These are phyloP conservation scores for Loxodonta africana DNA, from an alignment of 2,113 vertebrate species.

Conservation along the genomic window DNA sequence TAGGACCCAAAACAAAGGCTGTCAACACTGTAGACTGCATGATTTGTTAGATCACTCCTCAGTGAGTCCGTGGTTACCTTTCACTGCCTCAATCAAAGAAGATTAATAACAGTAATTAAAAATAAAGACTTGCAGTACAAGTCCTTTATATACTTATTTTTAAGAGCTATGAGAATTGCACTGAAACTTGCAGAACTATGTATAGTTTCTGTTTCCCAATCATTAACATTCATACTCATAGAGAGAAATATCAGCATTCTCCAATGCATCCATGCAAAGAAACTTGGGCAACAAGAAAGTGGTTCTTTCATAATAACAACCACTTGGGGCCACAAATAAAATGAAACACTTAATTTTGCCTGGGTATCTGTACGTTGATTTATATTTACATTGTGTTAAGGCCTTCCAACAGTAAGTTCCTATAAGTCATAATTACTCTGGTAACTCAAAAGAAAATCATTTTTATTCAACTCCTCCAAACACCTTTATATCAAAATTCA, in stretches of 20 bases:
- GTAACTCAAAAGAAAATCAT: background rate
- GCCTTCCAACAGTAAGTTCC: background rate
- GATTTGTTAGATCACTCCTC: constrained; percentile 39
- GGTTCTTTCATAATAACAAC: background rate
- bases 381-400: background rate
- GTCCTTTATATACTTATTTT: background rate
- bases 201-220: constrained; percentile 47
- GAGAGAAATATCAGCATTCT: constrained; percentile 27
- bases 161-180: constrained; percentile 42
- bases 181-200: constrained; percentile 24
- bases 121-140: background rate
- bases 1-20: constrained; percentile 44
- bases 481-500: background rate
- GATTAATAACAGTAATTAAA: constrained; percentile 73
- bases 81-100: constrained; percentile 47
- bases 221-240: constrained; percentile 36
- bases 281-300: constrained; percentile 4
- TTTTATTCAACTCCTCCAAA: background rate
- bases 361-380: background rate
- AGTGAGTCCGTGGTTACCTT: constrained; percentile 63
- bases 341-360: background rate
- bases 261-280: background rate
- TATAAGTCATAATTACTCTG: background rate
- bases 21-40: constrained; percentile 11
- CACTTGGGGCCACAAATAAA: background rate